phyloP scores from a whole-genome alignment of 2,797 vertebrate species.

The Dermochelys coriacea region DNA sequence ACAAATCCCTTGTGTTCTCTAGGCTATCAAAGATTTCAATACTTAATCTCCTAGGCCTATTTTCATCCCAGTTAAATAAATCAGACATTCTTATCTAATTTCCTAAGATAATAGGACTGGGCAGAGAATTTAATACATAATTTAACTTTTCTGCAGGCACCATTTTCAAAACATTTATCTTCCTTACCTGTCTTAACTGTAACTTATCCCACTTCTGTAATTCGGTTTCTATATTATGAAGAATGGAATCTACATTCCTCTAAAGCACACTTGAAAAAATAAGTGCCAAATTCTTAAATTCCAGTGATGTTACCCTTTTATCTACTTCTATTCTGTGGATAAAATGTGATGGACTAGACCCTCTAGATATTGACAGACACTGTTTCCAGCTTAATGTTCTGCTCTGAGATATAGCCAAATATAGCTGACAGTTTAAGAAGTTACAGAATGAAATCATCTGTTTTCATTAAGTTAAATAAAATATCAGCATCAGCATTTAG shows the following conservation, averaged over 20 bases:
- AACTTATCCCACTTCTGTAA: neutral
- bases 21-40: neutral
- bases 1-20: neutral
- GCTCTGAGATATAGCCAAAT: neutral
- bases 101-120: neutral
- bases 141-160: neutral
- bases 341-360: neutral
- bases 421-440: neutral
- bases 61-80: neutral
- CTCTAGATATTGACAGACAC: neutral
- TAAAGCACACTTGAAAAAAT: neutral
- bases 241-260: neutral
- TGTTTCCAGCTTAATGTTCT: neutral
- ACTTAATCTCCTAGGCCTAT: neutral
- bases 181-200: neutral
- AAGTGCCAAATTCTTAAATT: neutral
- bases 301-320: rapidly evolving
- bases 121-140: neutral
- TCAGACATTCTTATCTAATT: constrained; percentile 1
- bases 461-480: neutral
- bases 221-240: neutral
- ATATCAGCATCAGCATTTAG: neutral
- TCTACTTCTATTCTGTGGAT: neutral
- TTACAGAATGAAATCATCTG: neutral
- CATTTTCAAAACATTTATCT: constrained; percentile 13